A percentile compares a stretch with the other conserved stretches of the same genome.
Evolutionary conservation across 2,888 invertebrate genomes (phyloP).

Genomic region (Rhamnusium bicolor): DNA sequence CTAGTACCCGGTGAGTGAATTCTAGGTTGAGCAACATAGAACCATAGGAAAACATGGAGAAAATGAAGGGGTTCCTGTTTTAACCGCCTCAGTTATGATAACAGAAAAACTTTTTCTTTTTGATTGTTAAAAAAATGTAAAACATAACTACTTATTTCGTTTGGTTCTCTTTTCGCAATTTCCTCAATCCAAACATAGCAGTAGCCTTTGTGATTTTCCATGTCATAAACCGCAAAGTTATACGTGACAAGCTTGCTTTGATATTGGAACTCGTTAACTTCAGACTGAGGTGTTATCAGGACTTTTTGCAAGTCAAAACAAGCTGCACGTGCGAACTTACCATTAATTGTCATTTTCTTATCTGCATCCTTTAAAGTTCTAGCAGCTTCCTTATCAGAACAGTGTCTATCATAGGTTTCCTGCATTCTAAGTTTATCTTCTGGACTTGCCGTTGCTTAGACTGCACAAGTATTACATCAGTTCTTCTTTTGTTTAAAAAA

Average conservation of each 20-base stretch:
- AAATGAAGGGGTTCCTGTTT: slow-evolving; percentile 35
- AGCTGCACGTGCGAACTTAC: slow-evolving; percentile 29
- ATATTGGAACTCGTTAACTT: slow-evolving; percentile 34
- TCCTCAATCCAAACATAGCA: slow-evolving; percentile 37
- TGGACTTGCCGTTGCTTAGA: neutral
- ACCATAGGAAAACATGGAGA: slow-evolving; percentile 34
- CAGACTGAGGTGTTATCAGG: slow-evolving; percentile 20
- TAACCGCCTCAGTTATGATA: slow-evolving; percentile 3
- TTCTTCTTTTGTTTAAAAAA: slow-evolving; percentile 18
- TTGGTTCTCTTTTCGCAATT: slow-evolving; percentile 35
- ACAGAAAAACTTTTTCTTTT: slow-evolving; percentile 22
- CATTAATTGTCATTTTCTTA: slow-evolving; percentile 20
- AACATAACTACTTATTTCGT: slow-evolving; percentile 37
- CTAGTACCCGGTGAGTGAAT: slow-evolving; percentile 28
- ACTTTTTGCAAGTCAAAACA: slow-evolving; percentile 28
- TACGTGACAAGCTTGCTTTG: slow-evolving; percentile 31
- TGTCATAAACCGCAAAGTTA: slow-evolving; percentile 38
- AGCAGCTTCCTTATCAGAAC: neutral
- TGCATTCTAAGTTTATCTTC: slow-evolving; percentile 14
- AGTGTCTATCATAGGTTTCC: slow-evolving; percentile 7
- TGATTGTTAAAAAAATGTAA: slow-evolving; percentile 16
- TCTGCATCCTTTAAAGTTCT: slow-evolving; percentile 31
- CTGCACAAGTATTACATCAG: slow-evolving; percentile 6
- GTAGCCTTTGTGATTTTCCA: slow-evolving; percentile 35
- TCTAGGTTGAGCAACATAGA: neutral